A percentile compares a stretch with the other conserved stretches of the same genome.
Evolutionary conservation across 1,140 invertebrate species (phyloP).

Genomic region (Neelides sp.): DNA sequence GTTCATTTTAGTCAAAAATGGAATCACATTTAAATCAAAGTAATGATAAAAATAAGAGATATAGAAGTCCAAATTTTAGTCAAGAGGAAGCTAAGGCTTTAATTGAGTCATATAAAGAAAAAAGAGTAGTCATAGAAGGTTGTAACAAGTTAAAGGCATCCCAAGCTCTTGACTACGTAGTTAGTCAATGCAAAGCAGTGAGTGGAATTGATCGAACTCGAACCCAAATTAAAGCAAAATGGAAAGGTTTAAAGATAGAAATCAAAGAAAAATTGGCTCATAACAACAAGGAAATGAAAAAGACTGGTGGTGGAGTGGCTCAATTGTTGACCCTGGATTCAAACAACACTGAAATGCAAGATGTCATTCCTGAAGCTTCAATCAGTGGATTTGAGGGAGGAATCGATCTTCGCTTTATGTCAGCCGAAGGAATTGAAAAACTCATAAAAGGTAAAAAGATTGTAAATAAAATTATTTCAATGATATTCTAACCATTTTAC

Average conservation of each 20-base stretch:
- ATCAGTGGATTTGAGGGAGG: conserved; percentile 3
- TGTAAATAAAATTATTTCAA: too few relatives aligned
- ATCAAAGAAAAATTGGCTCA: neutral
- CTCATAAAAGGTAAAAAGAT: too few relatives aligned
- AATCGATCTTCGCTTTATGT: conserved; percentile 10
- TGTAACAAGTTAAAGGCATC: neutral
- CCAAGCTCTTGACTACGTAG: neutral
- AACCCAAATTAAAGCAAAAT: neutral
- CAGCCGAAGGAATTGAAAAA: too few relatives aligned
- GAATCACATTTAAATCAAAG: too few relatives aligned
- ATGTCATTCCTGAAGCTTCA: neutral
- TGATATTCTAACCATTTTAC: too few relatives aligned
- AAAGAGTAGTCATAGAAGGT: neutral
- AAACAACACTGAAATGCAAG: neutral
- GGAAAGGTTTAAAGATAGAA: neutral
- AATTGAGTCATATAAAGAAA: neutral
- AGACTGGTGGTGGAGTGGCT: conserved; percentile 3
- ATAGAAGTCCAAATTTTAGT: neutral
- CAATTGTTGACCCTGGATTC: neutral
- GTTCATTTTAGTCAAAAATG: too few relatives aligned
- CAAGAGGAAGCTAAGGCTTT: neutral
- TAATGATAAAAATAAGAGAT: neutral
- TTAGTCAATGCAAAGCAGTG: neutral
- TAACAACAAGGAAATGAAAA: neutral
- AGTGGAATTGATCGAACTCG: neutral